Conservation (phyloP, 2,113 vertebrate genomes). For the Dolichallabes microphthalmus region DNA sequence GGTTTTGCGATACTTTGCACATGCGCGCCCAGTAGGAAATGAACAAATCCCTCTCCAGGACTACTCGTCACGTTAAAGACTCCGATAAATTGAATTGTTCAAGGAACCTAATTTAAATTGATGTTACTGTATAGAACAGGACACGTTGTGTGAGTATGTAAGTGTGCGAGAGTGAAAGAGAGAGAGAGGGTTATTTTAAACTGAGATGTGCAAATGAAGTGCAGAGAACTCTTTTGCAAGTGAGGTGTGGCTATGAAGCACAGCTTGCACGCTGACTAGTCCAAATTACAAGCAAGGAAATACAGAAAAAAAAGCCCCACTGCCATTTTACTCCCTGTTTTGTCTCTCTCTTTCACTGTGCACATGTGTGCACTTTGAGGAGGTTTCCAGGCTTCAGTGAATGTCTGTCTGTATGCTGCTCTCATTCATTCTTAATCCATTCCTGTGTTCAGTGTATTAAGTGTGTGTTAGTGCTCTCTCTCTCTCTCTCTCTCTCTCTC, state of each 20-base stretch:
- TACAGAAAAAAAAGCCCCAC: not conserved
- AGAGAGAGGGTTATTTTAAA: not conserved
- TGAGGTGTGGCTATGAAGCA: constrained; percentile 3
- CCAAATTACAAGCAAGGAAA: not conserved
- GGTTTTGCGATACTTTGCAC: too few relatives aligned
- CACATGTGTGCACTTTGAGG: not conserved
- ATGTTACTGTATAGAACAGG: not conserved
- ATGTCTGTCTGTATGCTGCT: not conserved
- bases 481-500: constrained; percentile 2
- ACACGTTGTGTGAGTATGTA: not conserved
- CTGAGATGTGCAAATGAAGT: not conserved
- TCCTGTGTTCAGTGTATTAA: not conserved
- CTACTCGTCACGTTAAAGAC: too few relatives aligned
- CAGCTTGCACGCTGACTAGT: not conserved
- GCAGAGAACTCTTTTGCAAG: not conserved
- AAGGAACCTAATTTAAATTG: not conserved
- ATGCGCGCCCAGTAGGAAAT: too few relatives aligned
- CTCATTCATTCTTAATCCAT: not conserved
- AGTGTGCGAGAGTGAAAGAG: not conserved
- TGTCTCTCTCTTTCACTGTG: not conserved
- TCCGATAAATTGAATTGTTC: too few relatives aligned
- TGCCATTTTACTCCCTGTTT: not conserved
- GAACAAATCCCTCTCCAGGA: too few relatives aligned
- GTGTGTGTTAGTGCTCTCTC: not conserved
- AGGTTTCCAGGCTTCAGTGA: not conserved